phyloP scores from a whole-genome alignment of 2,113 vertebrate genomes.

The Eira barbara region DNA sequence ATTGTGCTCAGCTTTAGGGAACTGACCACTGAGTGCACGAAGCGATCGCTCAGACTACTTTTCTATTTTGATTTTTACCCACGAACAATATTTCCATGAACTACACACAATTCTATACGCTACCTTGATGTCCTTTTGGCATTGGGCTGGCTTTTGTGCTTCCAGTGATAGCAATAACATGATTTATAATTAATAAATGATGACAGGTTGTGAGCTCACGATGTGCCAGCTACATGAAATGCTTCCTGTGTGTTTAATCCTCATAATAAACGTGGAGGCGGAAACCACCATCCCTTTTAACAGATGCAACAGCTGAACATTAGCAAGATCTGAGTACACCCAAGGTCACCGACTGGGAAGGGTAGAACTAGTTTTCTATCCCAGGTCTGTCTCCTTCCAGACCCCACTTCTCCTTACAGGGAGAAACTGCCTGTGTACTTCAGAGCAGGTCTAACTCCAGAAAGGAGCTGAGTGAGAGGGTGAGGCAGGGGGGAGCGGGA shows the following conservation, averaged over 20 bases:
- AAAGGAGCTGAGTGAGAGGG: neutral
- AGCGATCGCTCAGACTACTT: neutral
- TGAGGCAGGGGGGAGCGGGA: neutral
- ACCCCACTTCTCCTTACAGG: accelerated
- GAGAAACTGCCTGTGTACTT: neutral
- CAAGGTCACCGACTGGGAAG: accelerated
- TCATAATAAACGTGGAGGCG: neutral
- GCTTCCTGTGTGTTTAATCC: neutral
- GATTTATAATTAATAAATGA: neutral
- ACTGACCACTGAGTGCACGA: neutral
- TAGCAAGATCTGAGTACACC: accelerated
- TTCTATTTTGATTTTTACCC: neutral
- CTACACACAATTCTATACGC: neutral
- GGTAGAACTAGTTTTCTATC: accelerated
- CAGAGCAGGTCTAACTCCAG: neutral
- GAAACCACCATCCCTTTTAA: neutral
- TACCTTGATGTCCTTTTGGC: too few species aligned
- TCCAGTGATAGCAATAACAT: neutral
- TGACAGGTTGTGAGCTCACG: neutral
- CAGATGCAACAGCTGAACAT: neutral
- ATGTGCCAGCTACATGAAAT: too few species aligned
- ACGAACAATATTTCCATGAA: neutral
- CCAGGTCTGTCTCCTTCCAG: neutral
- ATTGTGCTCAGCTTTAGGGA: neutral
- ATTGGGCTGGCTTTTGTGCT: neutral